Conservation (phyloP, 2,797 vertebrate species). For the Spinibarbus caldwelli region DNA sequence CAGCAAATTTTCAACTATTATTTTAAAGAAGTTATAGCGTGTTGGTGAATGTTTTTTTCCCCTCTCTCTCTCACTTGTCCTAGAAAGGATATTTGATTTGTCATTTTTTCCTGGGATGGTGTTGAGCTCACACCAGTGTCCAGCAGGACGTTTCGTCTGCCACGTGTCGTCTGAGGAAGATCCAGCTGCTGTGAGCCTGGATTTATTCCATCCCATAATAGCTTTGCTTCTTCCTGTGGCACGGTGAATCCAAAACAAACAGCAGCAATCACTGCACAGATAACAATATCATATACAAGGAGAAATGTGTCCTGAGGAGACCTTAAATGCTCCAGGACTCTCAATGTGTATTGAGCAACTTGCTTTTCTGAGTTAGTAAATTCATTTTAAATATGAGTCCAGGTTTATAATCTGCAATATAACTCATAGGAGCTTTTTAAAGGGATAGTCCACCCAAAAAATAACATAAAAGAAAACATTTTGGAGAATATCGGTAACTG, state of each 20-base stretch:
- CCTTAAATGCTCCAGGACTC: neutral
- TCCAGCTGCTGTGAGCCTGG: constrained; percentile 77
- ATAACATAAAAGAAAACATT: neutral
- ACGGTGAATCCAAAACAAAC: constrained; percentile 5
- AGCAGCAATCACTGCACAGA: neutral
- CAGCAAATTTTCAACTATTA: neutral
- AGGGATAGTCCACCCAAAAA: neutral
- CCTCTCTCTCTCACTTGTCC: neutral
- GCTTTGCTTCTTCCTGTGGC: neutral
- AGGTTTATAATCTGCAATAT: neutral
- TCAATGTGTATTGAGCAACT: neutral
- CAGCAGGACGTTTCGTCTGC: constrained; percentile 60
- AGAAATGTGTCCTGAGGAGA: constrained; percentile 9
- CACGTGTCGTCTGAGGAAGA: constrained; percentile 76
- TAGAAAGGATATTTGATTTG: neutral
- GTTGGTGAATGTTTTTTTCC: neutral
- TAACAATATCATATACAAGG: neutral
- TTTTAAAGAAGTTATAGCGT: neutral
- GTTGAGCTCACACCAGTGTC: neutral
- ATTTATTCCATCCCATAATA: constrained; percentile 65
- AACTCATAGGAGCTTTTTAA: neutral
- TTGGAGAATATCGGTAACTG: neutral
- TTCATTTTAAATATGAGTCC: neutral
- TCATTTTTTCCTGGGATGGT: neutral
- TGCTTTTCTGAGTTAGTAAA: neutral